Evolutionary conservation across 2,888 invertebrate species (phyloP), one percentile per base, ranked within the genome.

Genomic region (Pinctada fucata): DNA sequence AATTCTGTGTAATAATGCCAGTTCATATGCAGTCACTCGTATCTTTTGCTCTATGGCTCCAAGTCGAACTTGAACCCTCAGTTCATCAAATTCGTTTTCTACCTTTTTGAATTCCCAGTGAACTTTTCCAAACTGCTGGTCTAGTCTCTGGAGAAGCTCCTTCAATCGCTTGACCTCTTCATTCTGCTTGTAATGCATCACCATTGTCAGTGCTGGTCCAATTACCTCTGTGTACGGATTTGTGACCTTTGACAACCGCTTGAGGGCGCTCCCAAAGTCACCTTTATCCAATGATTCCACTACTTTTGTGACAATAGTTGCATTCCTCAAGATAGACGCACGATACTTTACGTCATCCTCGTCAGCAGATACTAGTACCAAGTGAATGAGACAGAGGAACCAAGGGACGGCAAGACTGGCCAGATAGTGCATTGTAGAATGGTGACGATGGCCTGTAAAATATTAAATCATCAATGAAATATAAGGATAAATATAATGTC

Each of bases 11-110:
- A 74, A 10, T 16, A 74, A 16, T 51, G 48, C 49, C 3, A 74
- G 51, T 66, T 74, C 74, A 48, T 74, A 66, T 31, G 74, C 65
- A 3, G 74, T 50, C 13, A 74, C 74, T 5, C 74, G 48, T 0
- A 74, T 74, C 4, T 74, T 74, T 45, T 74, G 74, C 49, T 74
- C 74, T 16, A 66, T 74, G 16, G 6, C n/a, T 31, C 74, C 74
- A 2, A 74, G 66, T 16, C 66, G 74, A 50, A 66, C 63, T 49
- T 74, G 74, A 45, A 74, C 50, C 3, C 74, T 48, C 8, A 66
- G 74, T 51, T 74, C 74, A 16, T 74, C 74, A 16, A 74, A 66
- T 16, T 66, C 50, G 13, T 66, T 58, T 13, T 66, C 63, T 48
- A 74, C 45, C 31, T 66, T 47, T 5, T 66, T 49, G 16, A 74